Evolutionary conservation across 1,140 invertebrate genomes (phyloP).

Genomic region (Sycobia sp.): DNA sequence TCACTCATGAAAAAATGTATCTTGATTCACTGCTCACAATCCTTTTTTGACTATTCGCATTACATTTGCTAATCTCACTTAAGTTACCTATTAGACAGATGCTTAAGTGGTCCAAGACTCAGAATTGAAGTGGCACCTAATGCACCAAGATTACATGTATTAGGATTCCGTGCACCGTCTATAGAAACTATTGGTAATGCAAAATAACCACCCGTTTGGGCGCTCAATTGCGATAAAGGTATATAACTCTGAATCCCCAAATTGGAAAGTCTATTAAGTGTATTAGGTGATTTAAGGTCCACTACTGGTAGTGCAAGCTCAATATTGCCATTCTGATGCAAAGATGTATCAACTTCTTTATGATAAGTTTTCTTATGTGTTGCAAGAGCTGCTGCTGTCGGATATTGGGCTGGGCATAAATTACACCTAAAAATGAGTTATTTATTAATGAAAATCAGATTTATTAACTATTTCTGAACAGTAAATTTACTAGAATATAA

Average conservation of each 20-base stretch:
- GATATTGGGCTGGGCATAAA: constrained; percentile 73
- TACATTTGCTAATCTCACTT: background rate
- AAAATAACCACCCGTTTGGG: constrained; percentile 68
- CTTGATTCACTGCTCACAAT: no score
- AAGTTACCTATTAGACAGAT: constrained; percentile 64
- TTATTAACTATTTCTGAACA: constrained; percentile 9
- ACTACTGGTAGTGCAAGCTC: constrained; percentile 76
- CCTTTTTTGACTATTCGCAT: no score
- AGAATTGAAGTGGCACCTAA: constrained; percentile 71
- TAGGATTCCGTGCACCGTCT: constrained; percentile 68
- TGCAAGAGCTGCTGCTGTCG: constrained; percentile 67
- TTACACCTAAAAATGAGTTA: constrained; percentile 68
- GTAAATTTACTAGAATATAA: background rate
- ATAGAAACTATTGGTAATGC: constrained; percentile 75
- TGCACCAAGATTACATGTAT: constrained; percentile 66
- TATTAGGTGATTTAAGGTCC: constrained; percentile 71
- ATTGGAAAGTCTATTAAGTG: constrained; percentile 66
- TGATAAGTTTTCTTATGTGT: constrained; percentile 75
- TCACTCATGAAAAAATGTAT: no score
- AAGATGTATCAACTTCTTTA: constrained; percentile 58
- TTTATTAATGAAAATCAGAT: no score
- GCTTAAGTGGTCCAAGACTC: constrained; percentile 72
- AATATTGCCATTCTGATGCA: constrained; percentile 51
- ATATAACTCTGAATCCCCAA: constrained; percentile 77
- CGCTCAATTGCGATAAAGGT: constrained; percentile 70